Conservation (phyloP, 2,113 vertebrate genomes). For the Cinclus mexicanus region DNA sequence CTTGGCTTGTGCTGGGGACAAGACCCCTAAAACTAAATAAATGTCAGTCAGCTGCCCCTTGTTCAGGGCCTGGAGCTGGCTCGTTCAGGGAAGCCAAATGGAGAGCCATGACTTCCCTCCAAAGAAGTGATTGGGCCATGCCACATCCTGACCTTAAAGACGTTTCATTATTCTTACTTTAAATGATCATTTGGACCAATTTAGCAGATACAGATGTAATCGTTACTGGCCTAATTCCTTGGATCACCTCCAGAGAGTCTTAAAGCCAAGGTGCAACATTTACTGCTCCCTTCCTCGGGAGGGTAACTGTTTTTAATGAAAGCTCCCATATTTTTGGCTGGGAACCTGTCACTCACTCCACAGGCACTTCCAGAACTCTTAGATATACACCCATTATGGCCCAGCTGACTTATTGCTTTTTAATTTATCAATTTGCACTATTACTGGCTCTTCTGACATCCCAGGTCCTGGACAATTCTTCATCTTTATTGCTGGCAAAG, state of each 20-base stretch:
- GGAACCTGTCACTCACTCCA: slow-evolving; percentile 15
- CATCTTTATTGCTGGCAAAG: slow-evolving; percentile 70
- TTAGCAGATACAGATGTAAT: slow-evolving; percentile 65
- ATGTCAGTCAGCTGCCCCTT: background rate
- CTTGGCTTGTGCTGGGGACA: rapidly evolving
- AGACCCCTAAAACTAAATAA: background rate
- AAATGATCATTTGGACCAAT: slow-evolving; percentile 55
- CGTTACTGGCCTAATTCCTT: slow-evolving; percentile 49
- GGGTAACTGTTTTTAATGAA: slow-evolving; percentile 40
- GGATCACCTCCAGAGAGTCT: slow-evolving; percentile 57
- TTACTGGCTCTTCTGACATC: background rate
- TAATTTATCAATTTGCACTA: slow-evolving; percentile 57
- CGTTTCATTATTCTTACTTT: slow-evolving; percentile 62
- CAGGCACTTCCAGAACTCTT: background rate
- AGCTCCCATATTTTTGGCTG: slow-evolving; percentile 3
- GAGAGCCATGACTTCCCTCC: background rate
- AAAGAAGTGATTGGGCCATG: background rate
- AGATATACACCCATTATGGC: background rate
- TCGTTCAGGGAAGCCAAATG: background rate
- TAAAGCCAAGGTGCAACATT: slow-evolving; percentile 60
- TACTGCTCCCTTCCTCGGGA: background rate
- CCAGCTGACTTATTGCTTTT: slow-evolving; percentile 44
- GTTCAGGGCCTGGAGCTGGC: background rate
- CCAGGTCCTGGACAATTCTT: background rate
- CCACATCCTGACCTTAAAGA: slow-evolving; percentile 22